Evolutionary conservation across 2,888 invertebrate species (phyloP), one percentile per base, ranked within the genome.

Genomic region (Tetragonisca angustula): DNA sequence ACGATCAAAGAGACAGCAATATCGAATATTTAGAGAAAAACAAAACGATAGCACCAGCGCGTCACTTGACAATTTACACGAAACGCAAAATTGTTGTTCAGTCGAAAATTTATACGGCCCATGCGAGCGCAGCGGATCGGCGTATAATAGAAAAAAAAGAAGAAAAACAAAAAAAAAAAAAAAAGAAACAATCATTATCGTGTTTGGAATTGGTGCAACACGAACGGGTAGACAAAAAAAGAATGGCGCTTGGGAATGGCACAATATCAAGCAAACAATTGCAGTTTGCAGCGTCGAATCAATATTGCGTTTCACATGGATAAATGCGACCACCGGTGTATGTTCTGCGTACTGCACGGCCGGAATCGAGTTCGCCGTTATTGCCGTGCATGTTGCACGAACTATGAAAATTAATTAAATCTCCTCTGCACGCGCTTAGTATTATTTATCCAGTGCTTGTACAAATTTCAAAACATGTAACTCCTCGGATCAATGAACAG

Each of bases 371-470:
- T 76, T 81, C 36, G 32, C 83, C 64, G 36, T 83, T 76, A 76
- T 76, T 76, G 64, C 69, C 43, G 24, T 21, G 27, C 52, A 15
- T 68, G 81, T 73, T 83, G 76, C 50, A 59, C 68, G 64, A 52
- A 24, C 56, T 72, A 62, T 62, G 76, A 54, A 61, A 76, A 83
- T 81, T 73, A 83, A 83, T 81, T 76, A 81, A 81, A 81, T 70
- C 50, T 49, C 69, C 32, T 43, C 0, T 9, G 4, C n/a, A 3
- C 36, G 21, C n/a, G 49, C 19, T 70, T 76, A 81, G 50, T 24
- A 81, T 72, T 81, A 59, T 83, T 81, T 72, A 81, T 76, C 56
- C 76, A 36, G 1, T 32, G 81, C 52, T 76, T 49, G 56, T 56
- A 81, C 62, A 49, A 76, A 72, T 68, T 49, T 52, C 64, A 5